These are phyloP conservation scores for Scopus umbretta DNA, from an alignment of 2,113 vertebrate genomes.

Conservation along the genomic window DNA sequence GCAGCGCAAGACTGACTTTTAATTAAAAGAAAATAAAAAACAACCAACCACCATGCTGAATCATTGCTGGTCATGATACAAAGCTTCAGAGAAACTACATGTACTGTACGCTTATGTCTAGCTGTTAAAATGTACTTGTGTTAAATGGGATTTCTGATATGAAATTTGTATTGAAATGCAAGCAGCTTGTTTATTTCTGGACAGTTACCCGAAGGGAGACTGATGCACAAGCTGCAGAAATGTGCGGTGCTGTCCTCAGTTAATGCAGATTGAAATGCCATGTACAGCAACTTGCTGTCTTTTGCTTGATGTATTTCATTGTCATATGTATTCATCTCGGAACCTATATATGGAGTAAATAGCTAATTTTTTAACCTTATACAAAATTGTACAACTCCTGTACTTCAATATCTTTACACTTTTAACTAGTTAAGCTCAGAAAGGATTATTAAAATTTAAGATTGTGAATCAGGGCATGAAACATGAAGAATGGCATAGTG, in stretches of 20 bases:
- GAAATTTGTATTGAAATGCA: neutral
- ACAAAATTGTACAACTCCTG: neutral
- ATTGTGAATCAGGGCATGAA: neutral
- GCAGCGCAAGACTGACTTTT: fast-evolving
- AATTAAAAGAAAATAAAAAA: neutral
- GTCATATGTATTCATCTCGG: neutral
- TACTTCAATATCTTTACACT: neutral
- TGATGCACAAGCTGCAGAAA: neutral
- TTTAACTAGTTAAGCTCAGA: neutral
- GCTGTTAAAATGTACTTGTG: neutral
- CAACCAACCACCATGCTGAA: neutral
- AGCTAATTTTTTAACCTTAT: neutral
- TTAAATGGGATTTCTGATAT: neutral
- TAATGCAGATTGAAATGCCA: neutral
- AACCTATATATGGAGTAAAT: neutral
- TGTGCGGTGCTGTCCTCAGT: neutral
- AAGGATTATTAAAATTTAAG: neutral
- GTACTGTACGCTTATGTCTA: neutral
- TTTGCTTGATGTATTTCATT: neutral
- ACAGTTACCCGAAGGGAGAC: neutral
- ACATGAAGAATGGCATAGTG: neutral
- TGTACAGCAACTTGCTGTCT: neutral
- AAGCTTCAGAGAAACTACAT: neutral
- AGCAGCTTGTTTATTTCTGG: neutral
- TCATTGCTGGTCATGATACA: neutral